Conservation (phyloP, 1,140 invertebrate genomes). For the Drosophila biarmipes region DNA sequence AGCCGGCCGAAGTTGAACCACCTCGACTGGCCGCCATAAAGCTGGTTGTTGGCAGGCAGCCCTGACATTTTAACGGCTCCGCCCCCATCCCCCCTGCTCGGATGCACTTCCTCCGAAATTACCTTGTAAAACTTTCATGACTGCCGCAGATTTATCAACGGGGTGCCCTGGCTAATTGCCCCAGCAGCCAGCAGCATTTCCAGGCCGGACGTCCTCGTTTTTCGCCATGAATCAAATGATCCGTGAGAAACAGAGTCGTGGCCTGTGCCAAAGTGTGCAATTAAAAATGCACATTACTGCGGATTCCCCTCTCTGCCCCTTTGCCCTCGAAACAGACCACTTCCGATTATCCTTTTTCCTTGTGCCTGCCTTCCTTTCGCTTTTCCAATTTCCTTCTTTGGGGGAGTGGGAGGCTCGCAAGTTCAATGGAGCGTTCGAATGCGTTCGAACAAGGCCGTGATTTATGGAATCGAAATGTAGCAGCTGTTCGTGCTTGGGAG, state of each 20-base stretch:
- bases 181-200: conserved; percentile 28
- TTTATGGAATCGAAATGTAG: conserved; percentile 50
- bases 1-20: conserved; percentile 47
- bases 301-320: conserved; percentile 9
- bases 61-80: conserved; percentile 53
- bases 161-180: conserved; percentile 56
- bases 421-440: conserved; percentile 46
- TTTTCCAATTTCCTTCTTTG: conserved; percentile 28
- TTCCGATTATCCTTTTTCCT: conserved; percentile 34
- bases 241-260: conserved; percentile 20
- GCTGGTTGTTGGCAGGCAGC: conserved; percentile 55
- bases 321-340: neutral
- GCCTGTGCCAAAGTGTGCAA: conserved; percentile 45
- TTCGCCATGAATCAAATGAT: conserved; percentile 54
- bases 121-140: conserved; percentile 74
- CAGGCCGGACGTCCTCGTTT: conserved; percentile 18
- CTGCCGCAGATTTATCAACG: conserved; percentile 66
- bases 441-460: conserved; percentile 54
- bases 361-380: conserved; percentile 11
- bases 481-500: conserved; percentile 25
- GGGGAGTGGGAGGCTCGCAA: conserved; percentile 1
- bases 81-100: neutral
- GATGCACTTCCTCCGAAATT: conserved; percentile 49
- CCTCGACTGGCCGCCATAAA: conserved; percentile 46
- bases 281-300: conserved; percentile 61